Conservation (phyloP, 2,888 invertebrate genomes). For the Meteorus colon region DNA sequence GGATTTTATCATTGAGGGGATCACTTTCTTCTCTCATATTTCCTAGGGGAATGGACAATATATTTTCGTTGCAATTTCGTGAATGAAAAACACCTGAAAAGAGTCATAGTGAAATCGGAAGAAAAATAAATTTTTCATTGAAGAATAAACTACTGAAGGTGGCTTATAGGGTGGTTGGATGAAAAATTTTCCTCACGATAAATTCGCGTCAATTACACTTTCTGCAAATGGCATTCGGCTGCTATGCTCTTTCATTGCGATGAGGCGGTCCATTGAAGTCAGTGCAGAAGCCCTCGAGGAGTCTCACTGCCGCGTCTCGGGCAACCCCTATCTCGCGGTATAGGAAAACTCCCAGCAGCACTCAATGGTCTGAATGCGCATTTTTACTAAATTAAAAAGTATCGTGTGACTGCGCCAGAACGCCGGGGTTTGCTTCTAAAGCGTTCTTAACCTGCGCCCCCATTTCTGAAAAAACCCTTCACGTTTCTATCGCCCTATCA, state of each 20-base stretch:
- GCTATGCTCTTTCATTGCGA: conserved; percentile 51
- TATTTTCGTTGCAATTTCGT: not conserved
- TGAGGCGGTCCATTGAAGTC: conserved; percentile 61
- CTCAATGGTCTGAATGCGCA: conserved; percentile 69
- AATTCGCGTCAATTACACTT: conserved; percentile 62
- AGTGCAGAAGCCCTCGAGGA: conserved; percentile 57
- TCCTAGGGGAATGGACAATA: not conserved
- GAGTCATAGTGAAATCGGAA: not conserved
- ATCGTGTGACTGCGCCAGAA: conserved; percentile 70
- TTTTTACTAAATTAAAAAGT: conserved; percentile 73
- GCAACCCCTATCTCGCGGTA: conserved; percentile 31
- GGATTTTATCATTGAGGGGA: conserved; percentile 36
- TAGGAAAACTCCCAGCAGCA: conserved; percentile 51
- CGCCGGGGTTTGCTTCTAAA: conserved; percentile 62
- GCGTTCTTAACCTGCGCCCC: conserved; percentile 63
- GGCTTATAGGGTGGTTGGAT: conserved; percentile 31
- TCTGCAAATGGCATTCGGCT: conserved; percentile 54
- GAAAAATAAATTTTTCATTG: too few relatives aligned
- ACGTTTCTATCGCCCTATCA: conserved; percentile 53
- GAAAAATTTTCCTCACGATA: conserved; percentile 54
- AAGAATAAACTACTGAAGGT: not conserved
- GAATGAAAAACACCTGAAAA: not conserved
- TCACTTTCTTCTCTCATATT: conserved; percentile 24
- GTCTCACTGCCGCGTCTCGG: conserved; percentile 44
- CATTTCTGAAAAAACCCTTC: conserved; percentile 34